phyloP scores from a whole-genome alignment of 2,888 invertebrate genomes.

The Nomada ruficornis region DNA sequence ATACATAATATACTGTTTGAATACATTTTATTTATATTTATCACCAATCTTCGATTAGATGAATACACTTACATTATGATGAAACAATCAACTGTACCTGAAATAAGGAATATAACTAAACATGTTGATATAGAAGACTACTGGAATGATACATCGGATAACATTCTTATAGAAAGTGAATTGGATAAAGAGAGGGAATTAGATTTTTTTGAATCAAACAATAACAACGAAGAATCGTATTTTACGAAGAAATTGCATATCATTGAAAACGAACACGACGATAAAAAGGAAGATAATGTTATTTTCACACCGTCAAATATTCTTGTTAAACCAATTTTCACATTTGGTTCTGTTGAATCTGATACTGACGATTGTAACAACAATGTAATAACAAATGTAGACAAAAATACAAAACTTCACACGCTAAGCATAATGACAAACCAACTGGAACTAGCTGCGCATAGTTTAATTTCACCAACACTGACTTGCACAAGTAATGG shows the following conservation, averaged over 20 bases:
- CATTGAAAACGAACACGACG: conserved; percentile 5
- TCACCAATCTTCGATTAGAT: conserved; percentile 60
- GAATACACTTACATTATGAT: conserved; percentile 79
- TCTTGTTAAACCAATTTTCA: neutral
- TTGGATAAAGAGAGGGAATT: neutral
- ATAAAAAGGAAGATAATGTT: conserved; percentile 7
- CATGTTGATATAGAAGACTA: conserved; percentile 72
- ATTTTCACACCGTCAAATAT: neutral
- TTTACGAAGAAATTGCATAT: neutral
- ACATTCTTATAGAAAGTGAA: conserved; percentile 48
- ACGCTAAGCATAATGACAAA: conserved; percentile 37
- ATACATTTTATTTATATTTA: neutral
- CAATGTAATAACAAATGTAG: neutral
- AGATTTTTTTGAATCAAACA: neutral
- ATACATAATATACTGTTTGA: neutral
- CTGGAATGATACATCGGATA: conserved; percentile 76
- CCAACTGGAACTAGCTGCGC: neutral
- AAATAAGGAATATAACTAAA: conserved; percentile 75
- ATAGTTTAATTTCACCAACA: conserved; percentile 73
- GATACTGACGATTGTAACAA: neutral
- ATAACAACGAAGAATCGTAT: neutral
- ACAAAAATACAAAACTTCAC: neutral
- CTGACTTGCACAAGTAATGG: conserved; percentile 68
- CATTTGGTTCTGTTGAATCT: neutral
- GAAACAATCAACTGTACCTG: conserved; percentile 75